Conservation (phyloP, 2,113 vertebrate genomes). For the Acinonyx jubatus region DNA sequence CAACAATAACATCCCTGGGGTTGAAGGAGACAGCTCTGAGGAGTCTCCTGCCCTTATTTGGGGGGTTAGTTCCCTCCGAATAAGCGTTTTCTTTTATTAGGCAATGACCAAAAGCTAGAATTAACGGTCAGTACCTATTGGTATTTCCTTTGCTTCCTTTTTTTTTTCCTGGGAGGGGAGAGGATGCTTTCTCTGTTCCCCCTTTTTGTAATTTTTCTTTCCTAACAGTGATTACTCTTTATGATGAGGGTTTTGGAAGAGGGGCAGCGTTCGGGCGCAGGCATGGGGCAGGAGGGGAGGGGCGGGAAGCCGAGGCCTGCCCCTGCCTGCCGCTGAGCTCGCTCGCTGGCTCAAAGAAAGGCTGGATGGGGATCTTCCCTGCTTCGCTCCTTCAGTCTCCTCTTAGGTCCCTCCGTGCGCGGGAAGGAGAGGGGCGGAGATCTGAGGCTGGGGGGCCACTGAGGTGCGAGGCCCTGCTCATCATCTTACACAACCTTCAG, state of each 20-base stretch:
- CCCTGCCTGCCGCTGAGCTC: not conserved
- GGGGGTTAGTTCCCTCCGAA: not conserved
- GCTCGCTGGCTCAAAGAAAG: too few relatives aligned
- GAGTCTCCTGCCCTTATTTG: not conserved
- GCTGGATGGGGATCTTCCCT: too few relatives aligned
- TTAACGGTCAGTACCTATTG: not conserved
- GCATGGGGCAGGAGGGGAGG: too few relatives aligned
- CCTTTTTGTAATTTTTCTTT: not conserved
- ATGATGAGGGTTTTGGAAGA: not conserved
- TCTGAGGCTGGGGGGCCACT: not conserved
- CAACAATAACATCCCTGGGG: not conserved
- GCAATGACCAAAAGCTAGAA: not conserved
- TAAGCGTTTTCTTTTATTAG: not conserved
- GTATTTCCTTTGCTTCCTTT: not conserved
- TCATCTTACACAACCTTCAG: not conserved
- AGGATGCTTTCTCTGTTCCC: not conserved
- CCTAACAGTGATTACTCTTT: not conserved
- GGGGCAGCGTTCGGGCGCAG: not conserved
- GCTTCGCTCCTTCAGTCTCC: accelerated
- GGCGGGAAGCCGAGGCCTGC: too few relatives aligned
- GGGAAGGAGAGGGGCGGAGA: not conserved
- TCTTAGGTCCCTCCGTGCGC: not conserved
- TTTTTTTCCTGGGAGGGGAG: accelerated
- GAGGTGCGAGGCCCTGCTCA: not conserved
- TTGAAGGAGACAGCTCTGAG: not conserved